Evolutionary conservation across 2,888 invertebrate genomes (phyloP).

Genomic region (Ypsolopha sequella): DNA sequence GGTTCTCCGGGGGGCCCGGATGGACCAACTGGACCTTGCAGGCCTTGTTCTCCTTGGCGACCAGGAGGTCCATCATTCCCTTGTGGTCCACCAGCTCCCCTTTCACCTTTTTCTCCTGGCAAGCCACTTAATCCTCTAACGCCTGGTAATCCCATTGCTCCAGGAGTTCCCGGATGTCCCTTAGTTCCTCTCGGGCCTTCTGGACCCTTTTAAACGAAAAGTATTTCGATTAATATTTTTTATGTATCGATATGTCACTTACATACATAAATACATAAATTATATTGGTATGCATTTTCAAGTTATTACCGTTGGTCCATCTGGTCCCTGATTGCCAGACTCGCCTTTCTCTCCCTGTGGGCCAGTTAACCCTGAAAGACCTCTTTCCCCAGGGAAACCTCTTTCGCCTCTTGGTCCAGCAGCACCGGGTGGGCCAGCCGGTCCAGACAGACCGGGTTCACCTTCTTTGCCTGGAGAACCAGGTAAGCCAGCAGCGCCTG

Average conservation of each 20-base stretch:
- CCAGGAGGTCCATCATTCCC: constrained; percentile 85
- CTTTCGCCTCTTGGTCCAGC: constrained; percentile 74
- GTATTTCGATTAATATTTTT: too few species aligned
- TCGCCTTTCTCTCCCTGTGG: constrained; percentile 74
- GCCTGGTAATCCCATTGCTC: constrained; percentile 80
- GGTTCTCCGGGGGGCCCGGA: constrained; percentile 85
- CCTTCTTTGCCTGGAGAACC: constrained; percentile 87
- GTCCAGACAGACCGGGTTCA: constrained; percentile 78
- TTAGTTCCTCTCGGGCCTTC: constrained; percentile 77
- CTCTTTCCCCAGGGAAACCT: constrained; percentile 83
- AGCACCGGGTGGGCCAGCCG: constrained; percentile 71
- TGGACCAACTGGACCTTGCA: constrained; percentile 80
- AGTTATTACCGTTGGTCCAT: constrained; percentile 73
- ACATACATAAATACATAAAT: too few species aligned
- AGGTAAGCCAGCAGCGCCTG: constrained; percentile 79
- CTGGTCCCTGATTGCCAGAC: constrained; percentile 74
- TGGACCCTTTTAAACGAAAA: constrained; percentile 63
- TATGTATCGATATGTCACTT: too few species aligned
- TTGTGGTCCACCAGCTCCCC: constrained; percentile 75
- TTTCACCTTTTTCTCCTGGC: constrained; percentile 81
- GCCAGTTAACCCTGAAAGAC: constrained; percentile 77
- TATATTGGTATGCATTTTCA: too few species aligned
- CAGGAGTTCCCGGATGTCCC: constrained; percentile 78
- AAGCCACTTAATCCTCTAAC: constrained; percentile 75
- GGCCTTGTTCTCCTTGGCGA: constrained; percentile 81